Conservation (phyloP, 1,140 invertebrate genomes). For the Papilio machaon region DNA sequence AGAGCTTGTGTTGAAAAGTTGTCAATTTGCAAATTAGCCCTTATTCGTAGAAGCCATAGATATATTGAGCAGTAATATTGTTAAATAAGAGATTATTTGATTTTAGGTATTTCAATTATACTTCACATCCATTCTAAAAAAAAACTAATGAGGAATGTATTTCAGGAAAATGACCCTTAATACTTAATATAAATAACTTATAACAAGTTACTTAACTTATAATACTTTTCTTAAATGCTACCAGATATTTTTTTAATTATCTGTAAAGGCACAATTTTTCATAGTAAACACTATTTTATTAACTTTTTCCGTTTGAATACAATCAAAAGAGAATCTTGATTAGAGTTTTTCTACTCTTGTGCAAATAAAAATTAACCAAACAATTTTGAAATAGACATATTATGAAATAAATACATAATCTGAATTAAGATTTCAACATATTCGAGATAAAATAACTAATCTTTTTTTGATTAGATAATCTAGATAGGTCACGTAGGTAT, state of each 20-base stretch:
- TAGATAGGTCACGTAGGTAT: conserved; percentile 19
- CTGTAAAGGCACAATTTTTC: neutral
- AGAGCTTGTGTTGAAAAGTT: no score
- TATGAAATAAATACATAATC: neutral
- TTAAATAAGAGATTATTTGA: neutral
- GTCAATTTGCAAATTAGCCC: no score
- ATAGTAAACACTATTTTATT: no score
- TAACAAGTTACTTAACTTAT: conserved; percentile 6
- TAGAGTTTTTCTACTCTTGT: no score
- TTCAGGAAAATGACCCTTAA: neutral
- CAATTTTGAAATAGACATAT: neutral
- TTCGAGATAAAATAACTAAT: conserved; percentile 4
- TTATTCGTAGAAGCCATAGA: no score
- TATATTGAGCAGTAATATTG: no score
- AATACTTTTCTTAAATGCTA: conserved; percentile 26
- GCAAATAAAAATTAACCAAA: neutral
- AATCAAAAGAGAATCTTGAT: no score
- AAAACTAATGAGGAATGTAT: conserved; percentile 17
- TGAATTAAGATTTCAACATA: conserved; percentile 2
- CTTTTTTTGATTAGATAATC: neutral
- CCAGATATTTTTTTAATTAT: neutral
- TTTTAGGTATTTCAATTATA: neutral
- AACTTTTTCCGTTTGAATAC: no score
- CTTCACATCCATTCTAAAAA: conserved; percentile 16
- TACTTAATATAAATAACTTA: neutral